phyloP scores from a whole-genome alignment of 2,797 vertebrate species.

The Cottoperca gobio region DNA sequence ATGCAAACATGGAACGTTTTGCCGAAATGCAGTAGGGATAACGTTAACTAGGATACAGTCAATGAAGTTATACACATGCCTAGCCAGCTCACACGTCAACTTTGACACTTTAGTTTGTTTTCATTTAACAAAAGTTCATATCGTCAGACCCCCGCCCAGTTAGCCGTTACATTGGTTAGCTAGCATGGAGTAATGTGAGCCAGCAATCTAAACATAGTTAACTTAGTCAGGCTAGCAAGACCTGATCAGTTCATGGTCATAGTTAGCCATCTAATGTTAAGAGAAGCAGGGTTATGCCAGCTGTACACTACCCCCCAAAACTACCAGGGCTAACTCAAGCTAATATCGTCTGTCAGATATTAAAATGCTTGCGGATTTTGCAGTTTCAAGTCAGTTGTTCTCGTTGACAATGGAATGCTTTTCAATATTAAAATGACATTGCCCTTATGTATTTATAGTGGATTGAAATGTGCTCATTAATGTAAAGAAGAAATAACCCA shows the following conservation, averaged over 20 bases:
- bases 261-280: no score
- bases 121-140: neutral
- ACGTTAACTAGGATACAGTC: fast-evolving
- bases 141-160: slow-evolving; percentile 26
- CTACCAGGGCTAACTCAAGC: neutral
- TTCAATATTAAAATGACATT: neutral
- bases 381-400: neutral
- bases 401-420: neutral
- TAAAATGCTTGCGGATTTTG: neutral
- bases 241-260: neutral
- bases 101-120: neutral
- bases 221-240: neutral
- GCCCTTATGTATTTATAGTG: fast-evolving
- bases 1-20: neutral
- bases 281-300: neutral
- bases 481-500: neutral
- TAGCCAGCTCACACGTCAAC: fast-evolving
- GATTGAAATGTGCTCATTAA: neutral
- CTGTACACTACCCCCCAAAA: fast-evolving
- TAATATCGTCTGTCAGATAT: neutral
- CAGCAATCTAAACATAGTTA: no score
- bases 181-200: neutral
- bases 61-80: fast-evolving
- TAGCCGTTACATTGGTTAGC: neutral
- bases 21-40: neutral